These are phyloP conservation scores for Micromussa lordhowensis DNA, from an alignment of 92 coral and sea anemone species.

Conservation along the genomic window DNA sequence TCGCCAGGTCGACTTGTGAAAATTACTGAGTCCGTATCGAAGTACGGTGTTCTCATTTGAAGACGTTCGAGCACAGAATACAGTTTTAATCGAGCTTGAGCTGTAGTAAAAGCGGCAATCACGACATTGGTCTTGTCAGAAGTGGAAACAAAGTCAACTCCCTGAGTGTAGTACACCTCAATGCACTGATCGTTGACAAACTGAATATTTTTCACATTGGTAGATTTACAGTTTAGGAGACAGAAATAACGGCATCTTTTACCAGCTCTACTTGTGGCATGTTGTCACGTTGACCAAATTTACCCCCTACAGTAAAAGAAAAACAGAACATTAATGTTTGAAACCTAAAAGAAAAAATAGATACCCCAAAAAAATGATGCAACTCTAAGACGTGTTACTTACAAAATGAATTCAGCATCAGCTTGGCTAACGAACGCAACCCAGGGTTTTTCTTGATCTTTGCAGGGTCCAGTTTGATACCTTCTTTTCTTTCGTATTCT, in stretches of 20 bases:
- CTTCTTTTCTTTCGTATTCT: conserved; percentile 47
- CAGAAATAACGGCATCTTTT: conserved; percentile 56
- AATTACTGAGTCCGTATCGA: conserved; percentile 10
- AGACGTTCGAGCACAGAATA: conserved; percentile 30
- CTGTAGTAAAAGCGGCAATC: conserved; percentile 48
- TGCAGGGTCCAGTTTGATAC: too few species aligned
- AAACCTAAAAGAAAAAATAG: too few species aligned
- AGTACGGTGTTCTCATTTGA: conserved; percentile 5
- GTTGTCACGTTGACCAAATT: too few species aligned
- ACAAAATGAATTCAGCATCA: too few species aligned
- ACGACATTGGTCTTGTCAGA: conserved; percentile 42
- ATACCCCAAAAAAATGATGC: too few species aligned
- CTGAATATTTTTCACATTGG: conserved; percentile 40
- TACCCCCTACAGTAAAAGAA: too few species aligned
- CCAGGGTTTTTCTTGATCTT: too few species aligned
- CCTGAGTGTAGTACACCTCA: conserved; percentile 23
- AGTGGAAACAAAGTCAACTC: conserved; percentile 28
- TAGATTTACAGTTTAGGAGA: conserved; percentile 32
- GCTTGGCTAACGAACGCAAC: too few species aligned
- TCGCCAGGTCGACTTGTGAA: conserved; percentile 19
- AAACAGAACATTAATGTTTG: too few species aligned
- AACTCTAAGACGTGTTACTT: too few species aligned
- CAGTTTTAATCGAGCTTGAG: conserved; percentile 43
- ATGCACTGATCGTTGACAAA: conserved; percentile 53
- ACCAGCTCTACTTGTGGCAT: too few species aligned